phyloP scores from a whole-genome alignment of 2,113 vertebrate genomes.

The Sardina pilchardus region DNA sequence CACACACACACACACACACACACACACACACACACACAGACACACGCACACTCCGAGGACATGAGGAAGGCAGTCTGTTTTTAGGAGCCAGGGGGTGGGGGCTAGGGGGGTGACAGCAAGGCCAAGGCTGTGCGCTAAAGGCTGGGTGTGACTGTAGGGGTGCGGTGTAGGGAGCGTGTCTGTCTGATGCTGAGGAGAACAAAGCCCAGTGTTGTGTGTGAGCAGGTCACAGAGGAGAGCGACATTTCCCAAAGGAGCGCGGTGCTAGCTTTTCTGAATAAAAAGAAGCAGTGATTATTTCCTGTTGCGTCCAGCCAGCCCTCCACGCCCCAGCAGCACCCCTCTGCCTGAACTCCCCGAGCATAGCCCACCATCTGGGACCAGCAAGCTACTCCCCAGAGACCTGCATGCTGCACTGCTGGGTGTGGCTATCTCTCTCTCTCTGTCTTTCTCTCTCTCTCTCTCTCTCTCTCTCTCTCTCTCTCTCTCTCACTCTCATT shows the following conservation, averaged over 20 bases:
- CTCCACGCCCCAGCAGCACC: conserved; percentile 29
- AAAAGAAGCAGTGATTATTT: conserved; percentile 68
- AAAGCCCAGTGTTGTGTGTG: conserved; percentile 32
- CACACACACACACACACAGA: background rate
- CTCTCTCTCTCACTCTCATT: background rate
- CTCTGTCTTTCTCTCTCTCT: background rate
- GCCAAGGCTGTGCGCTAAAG: background rate
- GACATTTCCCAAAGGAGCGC: conserved; percentile 54
- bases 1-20: background rate
- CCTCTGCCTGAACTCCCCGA: background rate
- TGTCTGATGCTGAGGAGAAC: background rate
- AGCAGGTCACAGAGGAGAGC: conserved; percentile 35
- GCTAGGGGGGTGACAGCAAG: background rate
- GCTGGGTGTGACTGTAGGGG: background rate
- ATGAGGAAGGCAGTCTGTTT: background rate
- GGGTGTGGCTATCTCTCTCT: conserved; percentile 18
- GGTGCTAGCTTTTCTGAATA: conserved; percentile 25
- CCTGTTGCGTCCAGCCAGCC: conserved; percentile 56
- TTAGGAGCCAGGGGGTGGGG: too few relatives aligned
- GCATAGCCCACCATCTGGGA: conserved; percentile 46
- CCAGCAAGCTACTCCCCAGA: conserved; percentile 45
- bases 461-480: background rate
- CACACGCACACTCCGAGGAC: background rate
- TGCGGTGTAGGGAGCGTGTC: background rate
- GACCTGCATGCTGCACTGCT: conserved; percentile 35